phyloP scores from a whole-genome alignment of 2,113 vertebrate genomes.

The Haemorhous mexicanus region DNA sequence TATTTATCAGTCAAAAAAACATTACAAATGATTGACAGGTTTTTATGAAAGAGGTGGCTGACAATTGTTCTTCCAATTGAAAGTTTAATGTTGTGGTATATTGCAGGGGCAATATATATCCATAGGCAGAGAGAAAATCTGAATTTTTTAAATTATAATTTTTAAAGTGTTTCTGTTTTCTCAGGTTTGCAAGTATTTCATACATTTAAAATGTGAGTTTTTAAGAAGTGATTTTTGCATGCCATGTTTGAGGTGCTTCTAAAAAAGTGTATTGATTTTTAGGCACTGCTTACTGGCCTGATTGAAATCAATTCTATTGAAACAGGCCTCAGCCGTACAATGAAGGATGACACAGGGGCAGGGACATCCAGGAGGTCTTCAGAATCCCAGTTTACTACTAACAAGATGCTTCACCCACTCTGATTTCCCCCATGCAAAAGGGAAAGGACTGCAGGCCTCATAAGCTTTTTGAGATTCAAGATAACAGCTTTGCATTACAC shows the following conservation, averaged over 20 bases:
- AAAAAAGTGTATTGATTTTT: background rate
- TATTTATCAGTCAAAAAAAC: slow-evolving; percentile 67
- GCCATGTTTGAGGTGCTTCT: background rate
- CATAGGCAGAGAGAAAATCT: background rate
- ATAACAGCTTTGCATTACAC: background rate
- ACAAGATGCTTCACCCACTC: background rate
- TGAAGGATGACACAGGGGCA: background rate
- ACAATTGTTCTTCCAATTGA: slow-evolving; percentile 59
- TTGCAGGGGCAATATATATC: background rate
- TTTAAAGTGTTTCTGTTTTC: background rate
- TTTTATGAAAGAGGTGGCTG: slow-evolving; percentile 59
- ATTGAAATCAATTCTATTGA: background rate
- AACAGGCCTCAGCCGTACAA: background rate
- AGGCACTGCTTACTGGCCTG: background rate
- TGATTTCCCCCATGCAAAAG: background rate
- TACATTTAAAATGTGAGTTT: background rate
- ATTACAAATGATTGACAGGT: slow-evolving; percentile 56
- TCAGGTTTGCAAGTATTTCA: background rate
- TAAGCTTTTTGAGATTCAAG: background rate
- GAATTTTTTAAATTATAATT: background rate
- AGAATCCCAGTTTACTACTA: background rate
- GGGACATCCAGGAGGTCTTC: background rate
- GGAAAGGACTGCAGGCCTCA: background rate
- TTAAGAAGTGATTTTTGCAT: background rate
- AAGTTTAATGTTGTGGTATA: slow-evolving; percentile 53